A percentile compares a stretch with the other conserved stretches of the same genome.
Conservation (phyloP, 2,113 vertebrate species). For the Menura novaehollandiae region DNA sequence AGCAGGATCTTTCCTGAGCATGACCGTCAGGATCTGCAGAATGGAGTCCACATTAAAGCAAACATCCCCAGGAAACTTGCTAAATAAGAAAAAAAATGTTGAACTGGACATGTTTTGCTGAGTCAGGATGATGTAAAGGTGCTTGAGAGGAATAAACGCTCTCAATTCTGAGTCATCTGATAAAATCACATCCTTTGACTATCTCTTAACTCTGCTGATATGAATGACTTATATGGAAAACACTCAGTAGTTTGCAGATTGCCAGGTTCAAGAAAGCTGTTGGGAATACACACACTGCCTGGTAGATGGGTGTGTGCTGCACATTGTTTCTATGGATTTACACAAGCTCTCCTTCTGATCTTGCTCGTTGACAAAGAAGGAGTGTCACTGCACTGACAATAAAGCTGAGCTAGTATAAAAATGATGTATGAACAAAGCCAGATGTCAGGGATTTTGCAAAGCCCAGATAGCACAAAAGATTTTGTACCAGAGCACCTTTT, state of each 20-base stretch:
- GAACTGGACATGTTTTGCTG: neutral
- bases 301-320: neutral
- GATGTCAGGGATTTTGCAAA: neutral
- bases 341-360: neutral
- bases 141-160: neutral
- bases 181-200: neutral
- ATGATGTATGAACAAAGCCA: neutral
- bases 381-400: neutral
- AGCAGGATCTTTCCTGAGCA: neutral
- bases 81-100: neutral
- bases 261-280: neutral
- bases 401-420: neutral
- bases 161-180: neutral
- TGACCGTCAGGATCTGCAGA: neutral
- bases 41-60: neutral
- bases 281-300: neutral
- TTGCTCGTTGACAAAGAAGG: fast-evolving
- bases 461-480: neutral
- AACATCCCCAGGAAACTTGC: neutral
- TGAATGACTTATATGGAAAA: neutral
- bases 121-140: conserved; percentile 14
- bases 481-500: neutral
- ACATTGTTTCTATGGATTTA: neutral
- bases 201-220: neutral
- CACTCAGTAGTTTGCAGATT: neutral